A percentile compares a stretch with the other conserved stretches of the same genome.
Evolutionary conservation across 2,888 invertebrate genomes (phyloP).

Genomic region (Pheosia gnoma): DNA sequence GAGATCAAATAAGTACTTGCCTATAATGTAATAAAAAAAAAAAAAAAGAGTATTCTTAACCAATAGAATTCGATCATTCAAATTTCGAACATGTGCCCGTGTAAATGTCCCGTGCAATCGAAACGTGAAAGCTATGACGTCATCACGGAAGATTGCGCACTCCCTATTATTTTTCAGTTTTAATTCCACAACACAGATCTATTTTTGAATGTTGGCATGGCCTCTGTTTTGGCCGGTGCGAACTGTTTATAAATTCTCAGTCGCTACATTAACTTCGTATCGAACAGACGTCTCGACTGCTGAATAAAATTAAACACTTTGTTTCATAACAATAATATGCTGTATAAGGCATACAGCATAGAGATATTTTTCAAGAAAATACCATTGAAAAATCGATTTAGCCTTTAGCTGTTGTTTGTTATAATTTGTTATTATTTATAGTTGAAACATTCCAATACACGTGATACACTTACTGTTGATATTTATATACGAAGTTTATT

Average conservation of each 20-base stretch:
- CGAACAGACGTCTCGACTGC: conserved; percentile 41
- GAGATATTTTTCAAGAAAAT: conserved; percentile 59
- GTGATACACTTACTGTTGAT: conserved; percentile 55
- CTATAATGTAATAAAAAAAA: too few relatives aligned
- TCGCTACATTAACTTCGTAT: conserved; percentile 37
- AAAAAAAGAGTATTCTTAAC: not conserved
- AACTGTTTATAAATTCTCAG: conserved; percentile 56
- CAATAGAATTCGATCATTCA: not conserved
- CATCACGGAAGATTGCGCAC: conserved; percentile 15
- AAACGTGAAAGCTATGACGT: conserved; percentile 31
- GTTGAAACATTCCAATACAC: conserved; percentile 61
- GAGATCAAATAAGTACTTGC: too few relatives aligned
- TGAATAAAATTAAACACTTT: conserved; percentile 25
- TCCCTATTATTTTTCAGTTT: conserved; percentile 29
- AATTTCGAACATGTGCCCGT: not conserved
- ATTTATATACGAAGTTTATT: conserved; percentile 40
- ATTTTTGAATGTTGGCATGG: conserved; percentile 68
- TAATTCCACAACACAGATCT: conserved; percentile 45
- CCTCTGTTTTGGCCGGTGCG: conserved; percentile 40
- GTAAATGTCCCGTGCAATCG: conserved; percentile 4
- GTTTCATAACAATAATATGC: conserved; percentile 53
- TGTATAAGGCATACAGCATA: conserved; percentile 69
- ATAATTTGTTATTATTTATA: conserved; percentile 30
- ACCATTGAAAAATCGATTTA: conserved; percentile 53
- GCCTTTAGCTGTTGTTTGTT: not conserved